Evolutionary conservation across 2,797 vertebrate species (phyloP).

Genomic region (Squalus acanthias): DNA sequence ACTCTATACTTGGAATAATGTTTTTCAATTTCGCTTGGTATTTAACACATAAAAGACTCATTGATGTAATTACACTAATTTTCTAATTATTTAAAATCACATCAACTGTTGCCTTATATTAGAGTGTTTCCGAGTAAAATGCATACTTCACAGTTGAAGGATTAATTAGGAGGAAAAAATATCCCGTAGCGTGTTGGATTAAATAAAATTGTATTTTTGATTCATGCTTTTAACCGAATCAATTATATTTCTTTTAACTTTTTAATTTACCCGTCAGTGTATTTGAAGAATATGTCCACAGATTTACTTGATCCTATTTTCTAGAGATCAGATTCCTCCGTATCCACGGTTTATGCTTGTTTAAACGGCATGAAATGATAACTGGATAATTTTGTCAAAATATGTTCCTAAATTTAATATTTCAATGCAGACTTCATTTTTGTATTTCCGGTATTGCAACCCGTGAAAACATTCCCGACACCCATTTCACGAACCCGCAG

Average conservation of each 20-base stretch:
- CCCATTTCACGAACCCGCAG: not conserved
- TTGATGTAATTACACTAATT: constrained; percentile 89
- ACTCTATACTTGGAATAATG: not conserved
- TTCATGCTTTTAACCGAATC: not conserved
- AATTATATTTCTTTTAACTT: not conserved
- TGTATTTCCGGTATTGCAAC: constrained; percentile 16
- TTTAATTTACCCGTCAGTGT: not conserved
- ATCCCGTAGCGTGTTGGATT: not conserved
- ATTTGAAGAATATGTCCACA: not conserved
- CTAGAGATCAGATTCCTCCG: not conserved
- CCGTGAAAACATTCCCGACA: not conserved
- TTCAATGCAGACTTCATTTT: not conserved
- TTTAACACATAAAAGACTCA: constrained; percentile 81
- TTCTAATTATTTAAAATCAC: constrained; percentile 69
- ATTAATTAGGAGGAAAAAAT: not conserved
- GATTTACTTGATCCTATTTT: not conserved
- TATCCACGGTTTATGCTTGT: not conserved
- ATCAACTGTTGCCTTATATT: constrained; percentile 19
- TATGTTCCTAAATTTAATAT: not conserved
- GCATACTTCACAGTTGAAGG: constrained; percentile 14
- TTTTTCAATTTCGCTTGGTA: constrained; percentile 60
- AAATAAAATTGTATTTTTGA: constrained; percentile 11
- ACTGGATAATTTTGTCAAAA: constrained; percentile 2
- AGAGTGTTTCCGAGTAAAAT: not conserved
- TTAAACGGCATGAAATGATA: not conserved